A percentile compares a stretch with the other conserved stretches of the same genome.
Evolutionary conservation across 2,888 invertebrate species (phyloP).

Genomic region (Drosophila putrida): DNA sequence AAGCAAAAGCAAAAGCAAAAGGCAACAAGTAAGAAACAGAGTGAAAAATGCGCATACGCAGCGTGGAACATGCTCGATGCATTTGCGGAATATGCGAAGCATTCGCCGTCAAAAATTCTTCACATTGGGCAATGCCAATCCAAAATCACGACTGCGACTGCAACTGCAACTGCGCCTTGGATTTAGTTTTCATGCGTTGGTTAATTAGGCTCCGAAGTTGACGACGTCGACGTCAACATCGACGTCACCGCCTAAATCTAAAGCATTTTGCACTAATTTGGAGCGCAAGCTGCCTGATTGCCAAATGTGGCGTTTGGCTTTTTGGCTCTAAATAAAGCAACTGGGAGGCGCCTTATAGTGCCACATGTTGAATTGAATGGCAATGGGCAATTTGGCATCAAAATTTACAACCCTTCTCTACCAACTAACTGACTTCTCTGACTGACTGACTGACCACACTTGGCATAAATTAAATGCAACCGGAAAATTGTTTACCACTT

Average conservation of each 20-base stretch:
- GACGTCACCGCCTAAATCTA: slow-evolving; percentile 34
- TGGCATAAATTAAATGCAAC: slow-evolving; percentile 29
- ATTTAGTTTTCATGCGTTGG: slow-evolving; percentile 32
- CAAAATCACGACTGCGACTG: slow-evolving; percentile 13
- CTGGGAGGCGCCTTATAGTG: slow-evolving; percentile 40
- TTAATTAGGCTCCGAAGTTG: slow-evolving; percentile 59
- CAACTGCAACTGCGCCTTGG: slow-evolving; percentile 23
- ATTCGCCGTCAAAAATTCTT: slow-evolving; percentile 59
- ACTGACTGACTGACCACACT: slow-evolving; percentile 14
- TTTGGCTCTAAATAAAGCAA: slow-evolving; percentile 44
- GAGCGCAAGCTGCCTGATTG: slow-evolving; percentile 47
- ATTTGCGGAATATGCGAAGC: slow-evolving; percentile 42
- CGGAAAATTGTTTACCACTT: slow-evolving; percentile 52
- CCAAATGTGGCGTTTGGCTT: slow-evolving; percentile 56
- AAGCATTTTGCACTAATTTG: slow-evolving; percentile 65
- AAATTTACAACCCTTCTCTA: slow-evolving; percentile 57
- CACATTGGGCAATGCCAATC: slow-evolving; percentile 55
- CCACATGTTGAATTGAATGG: slow-evolving; percentile 31
- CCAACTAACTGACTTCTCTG: slow-evolving; percentile 2
- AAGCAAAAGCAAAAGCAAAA: slow-evolving; percentile 31
- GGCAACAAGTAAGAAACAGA: slow-evolving; percentile 1
- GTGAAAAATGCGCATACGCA: slow-evolving; percentile 53
- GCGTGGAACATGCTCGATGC: slow-evolving; percentile 39
- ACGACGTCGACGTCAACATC: slow-evolving; percentile 2
- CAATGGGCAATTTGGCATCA: slow-evolving; percentile 56